Base-by-base conservation (phyloP, 2,888 invertebrate species). In the Dasysyrphus albostriatus region DNA sequence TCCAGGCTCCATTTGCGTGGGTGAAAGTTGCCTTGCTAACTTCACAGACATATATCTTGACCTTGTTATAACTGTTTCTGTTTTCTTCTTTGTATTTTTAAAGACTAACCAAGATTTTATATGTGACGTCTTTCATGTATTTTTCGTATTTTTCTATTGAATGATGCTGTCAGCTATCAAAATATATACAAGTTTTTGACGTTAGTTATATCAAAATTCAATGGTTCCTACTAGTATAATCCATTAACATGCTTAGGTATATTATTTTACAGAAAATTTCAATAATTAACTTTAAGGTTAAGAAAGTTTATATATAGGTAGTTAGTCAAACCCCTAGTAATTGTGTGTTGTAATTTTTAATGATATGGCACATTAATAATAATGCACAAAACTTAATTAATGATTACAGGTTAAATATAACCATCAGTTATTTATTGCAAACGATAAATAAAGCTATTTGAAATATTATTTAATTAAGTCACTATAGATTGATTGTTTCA, bases 381-480 rank as follows among this genome's bases (percentile, higher is more conserved):
- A 37, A 49, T 19, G 7, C n/a, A 6, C 7, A 4, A 16, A n/a
- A 32, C 24, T 47, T 6, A 44, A 47, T 47, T 65, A 65, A 65
- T 32, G 47, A 16, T 32, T 24, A 19, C 7, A 65, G 9, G 51
- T 37, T 69, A 69, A 51, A 37, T 2, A 9, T 37, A 39, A 37
- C 14, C 37, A 54, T 69, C 39, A 54, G 24, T 54, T 39, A 65
- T 19, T 59, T 12, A 65, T 65, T 65, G 14, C n/a, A 24, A 39
- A 19, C n/a, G 39, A 39, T 69, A 51, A 69, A 69, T 39, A 24
- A 37, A 19, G n/a, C 24, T 29, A 65, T 47, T 44, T 10, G 5
- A 47, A 65, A 44, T 29, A 47, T 32, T 16, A 47, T 32, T 65
- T 47, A 16, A 44, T 47, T 47, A 65, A 32, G n/a, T 29, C 47